Evolutionary conservation across 2,113 vertebrate genomes (phyloP), one percentile per base, ranked within the genome.

Genomic region (Mola mola): DNA sequence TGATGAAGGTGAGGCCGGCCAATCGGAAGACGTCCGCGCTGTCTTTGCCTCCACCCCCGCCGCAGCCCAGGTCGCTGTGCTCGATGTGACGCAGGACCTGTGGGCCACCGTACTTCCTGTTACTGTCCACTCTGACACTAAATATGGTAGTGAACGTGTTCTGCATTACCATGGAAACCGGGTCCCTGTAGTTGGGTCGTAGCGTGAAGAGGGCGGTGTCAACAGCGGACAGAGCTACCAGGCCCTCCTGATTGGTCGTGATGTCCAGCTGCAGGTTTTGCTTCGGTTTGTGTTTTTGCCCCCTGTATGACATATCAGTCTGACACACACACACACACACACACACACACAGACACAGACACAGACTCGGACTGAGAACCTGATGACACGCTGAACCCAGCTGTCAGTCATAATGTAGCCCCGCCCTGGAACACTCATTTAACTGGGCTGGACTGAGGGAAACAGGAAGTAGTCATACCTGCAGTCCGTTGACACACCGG

Each of bases 1-100:
- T 97, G 16, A 97, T 55, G 67, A 98, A 96, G 0, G 92, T 95
- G 56, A 99, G 93, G 9, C 97, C 97, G 0, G 95, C 93, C 40
- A 91, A 79, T 6, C 66, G 72, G 70, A 99, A 97, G 0, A 98
- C 95, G 0, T 95, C 92, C 0, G 92, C n/a, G 0, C 89, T 94
- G 79, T 97, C 83, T 60, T 1, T 81, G 10, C 97, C 97, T 1
- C 95, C 96, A 0, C 96, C 96, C 8, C 94, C 95, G 0, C 95
- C 96, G 20, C 97, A 98, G 8, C 96, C 97, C 31, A 87, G 91
- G 79, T 99, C 97, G 11, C 88, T 94, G n/a, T 78, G 77, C 59
- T 98, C 96, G 3, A 97, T 72, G 26, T 85, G 79, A 4, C 82
- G 88, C 50, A 95, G 72, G 12, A 95, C 76, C 96, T 98, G 78